Base-by-base conservation (phyloP, 1,140 invertebrate species). In the Drosophila mayri region DNA sequence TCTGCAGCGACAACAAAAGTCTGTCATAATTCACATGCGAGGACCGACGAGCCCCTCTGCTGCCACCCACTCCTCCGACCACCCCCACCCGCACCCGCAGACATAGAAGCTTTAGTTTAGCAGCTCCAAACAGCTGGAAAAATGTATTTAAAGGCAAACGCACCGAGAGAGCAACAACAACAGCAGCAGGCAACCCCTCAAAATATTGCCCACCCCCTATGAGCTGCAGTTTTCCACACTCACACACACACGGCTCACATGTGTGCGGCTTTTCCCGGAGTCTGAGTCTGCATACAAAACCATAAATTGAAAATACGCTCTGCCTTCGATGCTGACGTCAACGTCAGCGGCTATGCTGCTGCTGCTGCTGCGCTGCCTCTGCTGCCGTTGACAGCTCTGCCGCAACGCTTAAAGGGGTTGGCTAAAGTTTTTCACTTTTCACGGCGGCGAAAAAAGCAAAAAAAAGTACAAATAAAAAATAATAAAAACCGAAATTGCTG, bases 21-120 rank as follows among this genome's bases (percentile, higher is more conserved):
- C 85, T 90, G 84, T 88, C 84, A 88, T 90, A 88, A 88, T 90
- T 88, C 84, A 88, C 84, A 88, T 88, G 85, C 84, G 81, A 85
- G 66, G 35, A 20, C 52, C 52, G 52, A 43, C 74, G 52, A 59
- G 43, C 75, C 74, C 65, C 64, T 35, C 40, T 22, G 20, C 8
- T 6, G 20, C 43, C 0, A 4, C n/a, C 55, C 16, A 25, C 46
- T 16, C 8, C 40, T 49, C 8, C 14, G 0, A 9, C 46, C 16
- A 18, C 20, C 1, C 22, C 35, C 41, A 18, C 30, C 1, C 37
- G n/a, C 20, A 11, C 46, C 70, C 38, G 35, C 80, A 85, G 74
- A 75, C 78, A 82, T 77, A 73, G 73, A 85, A 73, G 75, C 65
- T 87, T 87, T 83, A 84, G 84, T 88, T 87, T 90, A 84, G 72